Base-by-base conservation (phyloP, 1,140 invertebrate genomes). In the Antheraea pernyi region DNA sequence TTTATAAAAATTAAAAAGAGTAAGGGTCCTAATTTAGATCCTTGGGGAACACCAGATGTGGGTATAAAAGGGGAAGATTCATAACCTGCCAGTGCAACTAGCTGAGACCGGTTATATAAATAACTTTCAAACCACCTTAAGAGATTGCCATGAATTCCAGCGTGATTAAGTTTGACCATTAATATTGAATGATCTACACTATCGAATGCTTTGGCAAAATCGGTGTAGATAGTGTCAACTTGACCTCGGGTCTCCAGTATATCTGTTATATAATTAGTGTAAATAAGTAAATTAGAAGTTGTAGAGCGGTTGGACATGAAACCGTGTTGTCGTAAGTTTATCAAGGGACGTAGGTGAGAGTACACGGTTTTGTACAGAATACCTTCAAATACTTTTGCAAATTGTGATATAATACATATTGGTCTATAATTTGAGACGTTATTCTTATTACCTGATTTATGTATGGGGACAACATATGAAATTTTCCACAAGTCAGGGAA, bases 351-450 rank as follows among this genome's bases (percentile, higher is more conserved):
- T 9, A 71, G 18, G 3, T 66, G 65, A 30, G 63, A 59, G 42
- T 13, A 46, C 65, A 71, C 46, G 3, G 48, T 65, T 59, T 39
- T 53, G 46, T 53, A 53, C 1, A 42, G 39, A 42, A 42, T 42
- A 42, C 39, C 66, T 46, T 71, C 70, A 37, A 71, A 68, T 2
- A 68, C 59, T 64, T 71, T 71, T 58, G 67, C 61, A 36, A 59
- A 39, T 37, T 64, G 30, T n/a, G 71, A 64, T 63, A 73, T 37
- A 13, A 73, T 30, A 7, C 63, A 67, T 19, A 73, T 69, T 0
- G 71, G 71, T 19, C 71, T 36, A 39, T 73, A 73, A 42, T 73
- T 73, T 59, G 30, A 69, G 3, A 42, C 53, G 19, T 72, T 63
- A 0, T 63, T 68, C 67, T 66, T 72, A 2, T 16, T 19, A 10